Conservation (phyloP, 2,113 vertebrate species). For the Balaeniceps rex region DNA sequence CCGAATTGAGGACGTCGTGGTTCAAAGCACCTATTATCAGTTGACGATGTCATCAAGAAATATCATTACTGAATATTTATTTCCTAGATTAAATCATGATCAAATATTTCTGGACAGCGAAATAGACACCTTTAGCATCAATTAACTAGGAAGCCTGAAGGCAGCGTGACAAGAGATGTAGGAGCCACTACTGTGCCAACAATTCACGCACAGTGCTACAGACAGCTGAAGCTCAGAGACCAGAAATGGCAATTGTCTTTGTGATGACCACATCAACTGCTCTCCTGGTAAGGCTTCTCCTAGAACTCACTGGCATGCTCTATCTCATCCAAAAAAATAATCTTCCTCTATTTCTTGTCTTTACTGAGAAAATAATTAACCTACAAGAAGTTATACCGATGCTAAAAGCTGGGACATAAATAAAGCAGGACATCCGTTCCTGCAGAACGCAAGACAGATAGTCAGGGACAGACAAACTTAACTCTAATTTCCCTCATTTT, state of each 20-base stretch:
- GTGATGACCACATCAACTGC: background rate
- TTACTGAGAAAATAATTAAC: background rate
- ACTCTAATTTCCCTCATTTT: background rate
- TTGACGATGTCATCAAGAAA: background rate
- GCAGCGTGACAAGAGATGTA: background rate
- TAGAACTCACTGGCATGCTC: background rate
- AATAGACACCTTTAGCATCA: background rate
- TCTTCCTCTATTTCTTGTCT: background rate
- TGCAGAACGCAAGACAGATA: background rate
- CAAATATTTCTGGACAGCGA: background rate
- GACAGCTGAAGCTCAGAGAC: background rate
- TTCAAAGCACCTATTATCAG: background rate
- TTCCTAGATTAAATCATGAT: background rate
- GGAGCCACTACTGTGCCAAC: background rate
- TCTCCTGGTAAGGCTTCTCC: background rate
- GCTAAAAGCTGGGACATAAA: background rate
- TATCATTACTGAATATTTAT: background rate
- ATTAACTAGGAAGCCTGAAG: background rate
- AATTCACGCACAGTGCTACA: accelerated
- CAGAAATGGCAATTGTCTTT: background rate
- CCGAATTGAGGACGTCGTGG: background rate
- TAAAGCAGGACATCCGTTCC: background rate
- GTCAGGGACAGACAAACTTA: background rate
- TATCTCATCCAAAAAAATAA: background rate
- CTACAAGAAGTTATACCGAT: background rate